A percentile compares a stretch with the other conserved stretches of the same genome.
These are phyloP conservation scores for Thymallus thymallus DNA, from an alignment of 2,113 vertebrate genomes.

Conservation along the genomic window DNA sequence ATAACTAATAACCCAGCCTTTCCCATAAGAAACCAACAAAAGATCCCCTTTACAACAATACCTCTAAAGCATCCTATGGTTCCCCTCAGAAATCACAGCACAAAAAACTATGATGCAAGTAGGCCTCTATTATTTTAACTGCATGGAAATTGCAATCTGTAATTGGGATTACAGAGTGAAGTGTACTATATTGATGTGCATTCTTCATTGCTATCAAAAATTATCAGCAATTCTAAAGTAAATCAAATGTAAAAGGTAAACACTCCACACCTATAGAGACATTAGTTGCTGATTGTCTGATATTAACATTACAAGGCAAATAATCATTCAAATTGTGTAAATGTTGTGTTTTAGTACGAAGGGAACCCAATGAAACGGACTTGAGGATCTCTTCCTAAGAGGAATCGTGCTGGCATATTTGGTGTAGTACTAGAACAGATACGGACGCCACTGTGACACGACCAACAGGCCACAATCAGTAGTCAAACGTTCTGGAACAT, in stretches of 20 bases:
- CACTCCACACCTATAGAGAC: not conserved
- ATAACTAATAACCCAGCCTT: too few relatives aligned
- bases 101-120: not conserved
- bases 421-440: not conserved
- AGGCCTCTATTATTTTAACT: not conserved
- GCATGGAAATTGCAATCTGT: not conserved
- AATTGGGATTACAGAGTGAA: too few relatives aligned
- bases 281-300: constrained; percentile 27
- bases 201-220: too few relatives aligned
- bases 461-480: not conserved
- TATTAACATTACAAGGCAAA: constrained; percentile 11
- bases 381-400: not conserved
- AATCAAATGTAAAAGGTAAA: not conserved
- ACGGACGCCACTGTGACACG: not conserved
- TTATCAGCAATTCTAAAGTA: not conserved
- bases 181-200: not conserved
- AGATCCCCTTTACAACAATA: not conserved
- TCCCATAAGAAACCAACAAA: not conserved
- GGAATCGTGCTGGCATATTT: not conserved
- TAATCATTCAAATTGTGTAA: not conserved
- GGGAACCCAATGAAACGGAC: too few relatives aligned
- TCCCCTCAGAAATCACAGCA: not conserved
- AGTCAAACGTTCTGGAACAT: not conserved
- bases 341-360: not conserved
- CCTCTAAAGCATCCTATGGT: not conserved